Base-by-base conservation (phyloP, 1,140 invertebrate genomes). In the Pseudobourletiella spinata region DNA sequence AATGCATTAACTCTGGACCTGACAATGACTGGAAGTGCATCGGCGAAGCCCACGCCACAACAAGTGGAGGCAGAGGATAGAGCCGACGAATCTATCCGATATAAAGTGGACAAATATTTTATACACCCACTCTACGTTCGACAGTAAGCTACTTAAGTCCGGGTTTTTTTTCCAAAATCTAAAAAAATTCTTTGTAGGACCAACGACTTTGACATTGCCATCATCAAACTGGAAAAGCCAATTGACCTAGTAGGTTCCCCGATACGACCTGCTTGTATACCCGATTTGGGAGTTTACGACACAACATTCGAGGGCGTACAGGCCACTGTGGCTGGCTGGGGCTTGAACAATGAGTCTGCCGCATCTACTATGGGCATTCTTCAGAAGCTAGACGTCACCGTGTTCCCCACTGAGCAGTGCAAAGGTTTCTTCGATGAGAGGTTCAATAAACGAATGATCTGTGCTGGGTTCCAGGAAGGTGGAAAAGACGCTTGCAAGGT, bases 61-160 rank as follows among this genome's bases (percentile, higher is more conserved):
- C 25, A 39, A 56, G 3, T 43, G n/a, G 1, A n/a, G n/a, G 6
- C 8, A 3, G 18, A 2, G 16, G 59, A 63, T 29, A 11, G n/a
- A 20, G 35, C 43, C 11, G 64, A 66, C 24, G 28, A 44, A 1
- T 20, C 60, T 29, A 18, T 56, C 2, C 57, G 67, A 11, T 64
- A 52, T 28, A 24, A 55, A 20, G 62, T 69, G 1, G 62, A 69
- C 1, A 59, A 62, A 59, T 69, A 64, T 54, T 69, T 61, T 30
- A 65, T 69, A 24, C 68, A 69, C 63, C 68, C 68, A 4, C 63
- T 69, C 16, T 69, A 69, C 44, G 60, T 65, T 18, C 24, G 59
- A 58, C 67, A 69, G 65, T 67, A 57, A 57, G 61, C 43, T 16
- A n/a, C 24, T 25, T 20, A 11, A 24, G 2, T 54, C 20, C 14